Evolutionary conservation across 2,888 invertebrate species (phyloP), one percentile per base, ranked within the genome.

Genomic region (Troides aeacus): DNA sequence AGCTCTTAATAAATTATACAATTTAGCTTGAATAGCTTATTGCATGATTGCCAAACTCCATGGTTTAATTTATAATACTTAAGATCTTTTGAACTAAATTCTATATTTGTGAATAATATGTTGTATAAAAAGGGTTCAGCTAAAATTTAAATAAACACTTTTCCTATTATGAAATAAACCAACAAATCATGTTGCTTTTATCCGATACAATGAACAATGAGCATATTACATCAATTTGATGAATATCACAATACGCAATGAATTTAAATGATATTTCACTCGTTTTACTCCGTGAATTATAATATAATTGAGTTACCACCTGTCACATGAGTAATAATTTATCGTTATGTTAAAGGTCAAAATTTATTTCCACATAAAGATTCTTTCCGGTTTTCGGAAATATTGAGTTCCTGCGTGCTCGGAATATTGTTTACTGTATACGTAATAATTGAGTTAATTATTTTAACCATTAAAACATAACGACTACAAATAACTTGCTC

Each of bases 201-300:
- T 68, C 21, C 30, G 46, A 46, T 46, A 12, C 59, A 62, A 69
- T 50, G 59, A 65, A 64, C 61, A 61, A 59, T 66, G 30, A 56
- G 15, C 36, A 62, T 62, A 50, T 66, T 59, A 66, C 62, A 69
- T 36, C 66, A 23, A n/a, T 58, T 53, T 30, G 59, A 70, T 70
- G 66, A 63, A 70, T 70, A 66, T 66, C 66, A 17, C 63, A 70
- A 66, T 69, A 62, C 66, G 70, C 70, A 62, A 70, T 70, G 66
- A 70, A 70, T 66, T 66, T 70, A 66, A 70, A 70, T 70, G 62
- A 59, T 30, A 66, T 66, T 50, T 46, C 36, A 62, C 50, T 46
- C 62, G 57, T 69, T 69, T 69, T 66, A 58, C 46, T 62, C 50
- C 21, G 50, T 21, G 24, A 64, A 57, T 39, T 59, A 53, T 60